These are phyloP conservation scores for Gephyroberyx darwinii DNA, from an alignment of 2,797 vertebrate species.

Conservation along the genomic window DNA sequence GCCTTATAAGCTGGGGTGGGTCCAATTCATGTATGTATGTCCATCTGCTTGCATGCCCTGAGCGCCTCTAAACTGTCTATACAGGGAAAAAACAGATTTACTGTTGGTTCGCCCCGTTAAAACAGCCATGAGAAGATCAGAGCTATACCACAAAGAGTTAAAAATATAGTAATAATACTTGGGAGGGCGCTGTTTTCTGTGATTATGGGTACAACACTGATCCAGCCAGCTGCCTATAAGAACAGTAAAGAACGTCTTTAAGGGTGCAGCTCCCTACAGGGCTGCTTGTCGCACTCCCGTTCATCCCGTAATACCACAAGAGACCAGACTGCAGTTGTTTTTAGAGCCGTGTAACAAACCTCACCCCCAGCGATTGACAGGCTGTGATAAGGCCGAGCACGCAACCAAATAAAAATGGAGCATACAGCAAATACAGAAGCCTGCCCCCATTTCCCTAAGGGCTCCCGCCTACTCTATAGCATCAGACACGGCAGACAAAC, in stretches of 20 bases:
- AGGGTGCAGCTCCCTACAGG: conserved; percentile 4
- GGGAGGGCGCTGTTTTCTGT: not conserved
- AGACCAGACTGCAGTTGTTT: conserved; percentile 32
- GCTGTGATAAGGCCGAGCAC: conserved; percentile 68
- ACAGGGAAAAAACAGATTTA: not conserved
- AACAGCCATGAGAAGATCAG: too few relatives aligned
- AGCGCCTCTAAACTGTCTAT: not conserved
- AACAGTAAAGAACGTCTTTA: too few relatives aligned
- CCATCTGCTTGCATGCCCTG: conserved; percentile 32
- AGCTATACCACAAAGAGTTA: not conserved
- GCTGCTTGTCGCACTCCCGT: not conserved
- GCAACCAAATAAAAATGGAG: conserved; percentile 71
- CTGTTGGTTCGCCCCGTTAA: not conserved
- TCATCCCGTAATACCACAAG: conserved; percentile 61
- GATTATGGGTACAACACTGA: not conserved
- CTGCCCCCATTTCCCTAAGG: conserved; percentile 83
- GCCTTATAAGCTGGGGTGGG: conserved; percentile 25
- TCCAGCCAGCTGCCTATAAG: too few relatives aligned
- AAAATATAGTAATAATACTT: not conserved
- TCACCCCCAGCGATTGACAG: conserved; percentile 64
- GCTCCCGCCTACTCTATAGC: conserved; percentile 86
- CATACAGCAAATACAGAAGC: conserved; percentile 77
- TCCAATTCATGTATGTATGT: conserved; percentile 39
- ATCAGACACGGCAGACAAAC: conserved; percentile 92
- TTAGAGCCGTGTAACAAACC: conserved; percentile 52